Base-by-base conservation (phyloP, 2,888 invertebrate genomes). In the Aspidapion aeneum region DNA sequence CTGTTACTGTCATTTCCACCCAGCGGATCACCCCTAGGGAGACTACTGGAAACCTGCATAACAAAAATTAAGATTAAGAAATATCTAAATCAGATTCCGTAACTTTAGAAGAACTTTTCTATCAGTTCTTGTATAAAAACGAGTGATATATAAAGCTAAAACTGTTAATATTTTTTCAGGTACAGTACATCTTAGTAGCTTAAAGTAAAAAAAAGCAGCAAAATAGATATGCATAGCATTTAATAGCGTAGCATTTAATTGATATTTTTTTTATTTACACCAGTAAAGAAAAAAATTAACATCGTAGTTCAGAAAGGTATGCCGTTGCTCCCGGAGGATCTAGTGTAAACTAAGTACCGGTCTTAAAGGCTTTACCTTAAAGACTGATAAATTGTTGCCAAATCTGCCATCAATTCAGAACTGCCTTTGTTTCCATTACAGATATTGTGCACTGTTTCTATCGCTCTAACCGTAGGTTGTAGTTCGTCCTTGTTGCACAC, bases 1-100 rank as follows among this genome's bases (percentile, higher is more conserved):
- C 98, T 1, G 94, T 94, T 0, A 98, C 96, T 1, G 94, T 95
- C 75, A 91, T 92, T 79, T 96, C 95, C 1, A 98, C 95, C 98
- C 98, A 98, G 66, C 94, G 85, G 58, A 97, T 88, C 0, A 98
- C 90, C 21, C 98, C 97, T 75, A 96, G 91, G 17, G 96, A 94
- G 17, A 97, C 96, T 0, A 97, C 96, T 1, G 97, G 96, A 81
- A 91, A 96, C 74, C 96, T 95, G 74, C 48, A 70, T 67, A 18
- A 18, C 52, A 18, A 61, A 22, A 52, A 48, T 57, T 51, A 21
- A n/a, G 61, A 9, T 16, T 49, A 51, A 21, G 60, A 55, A 65
- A 60, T 35, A 3, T 51, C 21, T 21, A 52, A 50, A 19, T 9
- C 48, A 58, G 18, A 35, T 21, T 58, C 48, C 49, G 9, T 19